Evolutionary conservation across 2,113 vertebrate genomes (phyloP), one percentile per base, ranked within the genome.

Genomic region (Dissostichus mawsoni): DNA sequence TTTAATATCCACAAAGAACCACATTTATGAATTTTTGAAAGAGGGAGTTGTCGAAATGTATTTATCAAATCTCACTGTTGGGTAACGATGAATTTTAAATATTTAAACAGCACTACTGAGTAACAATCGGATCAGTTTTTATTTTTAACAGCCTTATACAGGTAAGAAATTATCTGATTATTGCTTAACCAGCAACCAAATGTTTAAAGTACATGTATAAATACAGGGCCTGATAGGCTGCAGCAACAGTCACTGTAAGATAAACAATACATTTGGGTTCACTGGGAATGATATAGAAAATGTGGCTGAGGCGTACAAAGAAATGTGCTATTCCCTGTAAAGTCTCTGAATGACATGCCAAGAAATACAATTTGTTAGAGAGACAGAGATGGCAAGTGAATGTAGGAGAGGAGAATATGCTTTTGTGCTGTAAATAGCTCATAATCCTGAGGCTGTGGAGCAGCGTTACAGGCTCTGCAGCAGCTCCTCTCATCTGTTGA

Each of bases 341-440:
- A 57, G 47, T 56, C 47, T 53, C 52, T 10, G 68, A 48, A 71
- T 61, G n/a, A 4, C 8, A 2, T 41, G 16, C 56, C 25, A 76
- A 69, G 14, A 18, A 56, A 53, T 72, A 70, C 71, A 33, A 55
- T 23, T 33, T n/a, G 41, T 47, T 9, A 14, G 18, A 56, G 65
- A 78, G 73, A 51, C 33, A 52, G 56, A 25, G 20, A 61, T 12
- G 29, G 56, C 44, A 79, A 13, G 69, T 63, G 44, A 76, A 44
- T 61, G 59, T 68, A 18, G 65, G 69, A 48, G 53, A 77, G 56
- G 45, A 47, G 65, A 74, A 82, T 86, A 80, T 82, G 63, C 82
- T 80, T 83, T 80, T 81, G 55, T 76, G 48, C 83, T 87, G 73
- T 70, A 89, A 91, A 89, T 84, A 77, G 81, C 69, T 85, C 17